phyloP scores from a whole-genome alignment of 1,140 invertebrate species.

The Zophobas morio region DNA sequence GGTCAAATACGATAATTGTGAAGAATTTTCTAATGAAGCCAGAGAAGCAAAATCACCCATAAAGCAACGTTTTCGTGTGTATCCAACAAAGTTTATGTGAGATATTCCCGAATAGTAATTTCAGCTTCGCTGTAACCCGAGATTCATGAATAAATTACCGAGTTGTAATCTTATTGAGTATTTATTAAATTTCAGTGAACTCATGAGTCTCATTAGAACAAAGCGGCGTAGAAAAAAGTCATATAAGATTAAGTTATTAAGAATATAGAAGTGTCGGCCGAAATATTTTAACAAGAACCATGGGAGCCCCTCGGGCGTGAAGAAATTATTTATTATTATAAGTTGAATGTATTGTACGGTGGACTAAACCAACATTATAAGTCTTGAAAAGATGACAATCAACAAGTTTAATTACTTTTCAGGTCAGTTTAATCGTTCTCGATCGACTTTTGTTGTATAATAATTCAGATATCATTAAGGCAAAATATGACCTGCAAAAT shows the following conservation, averaged over 20 bases:
- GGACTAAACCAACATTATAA: constrained; percentile 54
- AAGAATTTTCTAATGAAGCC: too few relatives aligned
- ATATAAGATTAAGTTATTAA: constrained; percentile 53
- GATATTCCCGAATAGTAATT: background rate
- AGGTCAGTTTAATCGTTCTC: constrained; percentile 52
- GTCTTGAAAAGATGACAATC: constrained; percentile 56
- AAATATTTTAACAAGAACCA: constrained; percentile 52
- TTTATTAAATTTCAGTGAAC: background rate
- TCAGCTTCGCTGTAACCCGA: background rate
- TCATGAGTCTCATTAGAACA: background rate
- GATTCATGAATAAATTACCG: constrained; percentile 1
- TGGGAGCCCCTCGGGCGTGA: constrained; percentile 44
- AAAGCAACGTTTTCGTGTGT: too few relatives aligned
- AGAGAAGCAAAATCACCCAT: too few relatives aligned
- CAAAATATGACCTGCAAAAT: constrained; percentile 48
- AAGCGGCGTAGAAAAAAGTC: background rate
- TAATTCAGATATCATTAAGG: constrained; percentile 53
- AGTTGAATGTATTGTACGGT: constrained; percentile 45
- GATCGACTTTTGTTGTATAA: constrained; percentile 49
- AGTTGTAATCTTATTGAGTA: background rate
- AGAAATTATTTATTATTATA: constrained; percentile 56
- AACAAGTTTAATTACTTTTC: constrained; percentile 56
- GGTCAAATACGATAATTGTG: too few relatives aligned
- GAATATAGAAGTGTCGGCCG: constrained; percentile 37
- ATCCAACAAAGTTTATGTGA: background rate